Evolutionary conservation across 2,888 invertebrate genomes (phyloP), one percentile per base, ranked within the genome.

Genomic region (Eueremaeus valkanovi): DNA sequence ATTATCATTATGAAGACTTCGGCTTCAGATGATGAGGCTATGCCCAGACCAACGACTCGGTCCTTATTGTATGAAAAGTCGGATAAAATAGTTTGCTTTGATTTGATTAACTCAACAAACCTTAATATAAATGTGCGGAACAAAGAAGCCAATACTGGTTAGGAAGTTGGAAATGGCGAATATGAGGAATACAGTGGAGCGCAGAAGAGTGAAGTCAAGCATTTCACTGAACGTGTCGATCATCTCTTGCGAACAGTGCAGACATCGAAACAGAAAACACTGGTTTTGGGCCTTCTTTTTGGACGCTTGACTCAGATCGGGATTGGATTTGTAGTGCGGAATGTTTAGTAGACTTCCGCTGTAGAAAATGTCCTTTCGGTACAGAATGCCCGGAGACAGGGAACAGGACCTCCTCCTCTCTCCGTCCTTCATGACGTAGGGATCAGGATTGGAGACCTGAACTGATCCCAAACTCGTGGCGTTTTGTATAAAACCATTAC

Each of bases 81-180:
- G n/a, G n/a, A n/a, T n/a, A n/a, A n/a, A n/a, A n/a, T n/a, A n/a
- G n/a, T n/a, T n/a, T n/a, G n/a, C n/a, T 33, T 70, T 9, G 11
- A 11, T 33, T 3, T 40, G 40, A 31, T 9, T 13, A 66, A 36
- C 24, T 66, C 40, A n/a, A n/a, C 33, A n/a, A 58, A 73, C 73
- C 86, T 90, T 89, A 77, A 92, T 87, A 82, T 92, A 95, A 73
- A 95, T 89, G 82, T 94, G 95, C 45, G 96, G 96, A 82, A 95
- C 89, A 83, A 95, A 93, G 86, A 94, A 95, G 77, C 95, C 95
- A 82, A 96, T 90, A 82, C 93, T 95, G 61, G 95, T 95, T 82
- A 92, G 89, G 83, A 99, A 94, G 85, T 99, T 99, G 51, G 97
- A 97, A 74, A 93, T 81, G 18, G 91, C 89, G 84, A 97, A 98